These are phyloP conservation scores for Mastigias papua DNA, from an alignment of 30 jellyfish, hydroid and myxozoan species.

Conservation along the genomic window DNA sequence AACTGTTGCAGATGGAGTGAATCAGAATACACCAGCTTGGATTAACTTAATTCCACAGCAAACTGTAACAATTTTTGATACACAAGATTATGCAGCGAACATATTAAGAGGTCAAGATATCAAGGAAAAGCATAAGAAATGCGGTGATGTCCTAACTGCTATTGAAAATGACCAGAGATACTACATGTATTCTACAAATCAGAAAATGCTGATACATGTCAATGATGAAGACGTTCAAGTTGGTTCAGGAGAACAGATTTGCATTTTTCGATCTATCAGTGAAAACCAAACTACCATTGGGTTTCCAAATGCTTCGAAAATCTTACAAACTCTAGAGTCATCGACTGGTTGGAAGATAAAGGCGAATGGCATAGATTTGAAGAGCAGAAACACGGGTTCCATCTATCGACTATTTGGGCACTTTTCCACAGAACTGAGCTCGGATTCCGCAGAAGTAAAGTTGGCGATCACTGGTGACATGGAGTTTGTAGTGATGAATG, in stretches of 20 bases:
- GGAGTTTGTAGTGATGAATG: background rate
- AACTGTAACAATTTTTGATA: constrained; percentile 5
- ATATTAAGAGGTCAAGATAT: constrained; percentile 23
- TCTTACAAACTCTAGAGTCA: background rate
- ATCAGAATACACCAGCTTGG: constrained; percentile 73
- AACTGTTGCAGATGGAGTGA: constrained; percentile 55
- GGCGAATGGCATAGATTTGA: constrained; percentile 26
- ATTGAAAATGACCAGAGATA: background rate
- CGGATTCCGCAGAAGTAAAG: background rate
- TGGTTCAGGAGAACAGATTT: constrained; percentile 8
- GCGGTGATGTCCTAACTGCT: constrained; percentile 33
- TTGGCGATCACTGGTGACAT: constrained; percentile 23
- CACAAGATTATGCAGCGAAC: constrained; percentile 55
- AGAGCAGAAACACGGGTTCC: background rate
- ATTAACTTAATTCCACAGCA: constrained; percentile 20
- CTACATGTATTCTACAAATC: constrained; percentile 48
- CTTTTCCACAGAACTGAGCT: constrained; percentile 21
- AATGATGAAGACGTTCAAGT: constrained; percentile 52
- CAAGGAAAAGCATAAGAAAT: constrained; percentile 7
- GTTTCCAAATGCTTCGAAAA: constrained; percentile 30
- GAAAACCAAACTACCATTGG: constrained; percentile 40
- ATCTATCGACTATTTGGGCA: constrained; percentile 20
- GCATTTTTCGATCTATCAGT: constrained; percentile 39
- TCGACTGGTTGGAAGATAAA: constrained; percentile 57
- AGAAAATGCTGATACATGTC: constrained; percentile 30